phyloP scores from a whole-genome alignment of 2,113 vertebrate genomes.

The Thermophis baileyi region DNA sequence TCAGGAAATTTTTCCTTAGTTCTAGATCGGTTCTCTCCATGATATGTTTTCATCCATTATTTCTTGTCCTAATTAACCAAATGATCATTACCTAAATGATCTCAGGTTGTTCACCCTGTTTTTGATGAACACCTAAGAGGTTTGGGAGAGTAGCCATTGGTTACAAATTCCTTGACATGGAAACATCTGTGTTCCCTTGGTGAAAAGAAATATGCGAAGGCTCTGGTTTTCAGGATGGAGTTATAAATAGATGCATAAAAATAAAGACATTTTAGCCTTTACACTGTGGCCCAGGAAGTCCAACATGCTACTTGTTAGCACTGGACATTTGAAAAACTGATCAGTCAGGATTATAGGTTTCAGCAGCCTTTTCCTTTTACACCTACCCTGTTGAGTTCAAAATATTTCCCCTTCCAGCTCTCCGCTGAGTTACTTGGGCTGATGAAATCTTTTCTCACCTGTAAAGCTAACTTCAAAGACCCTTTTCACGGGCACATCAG shows the following conservation, averaged over 20 bases:
- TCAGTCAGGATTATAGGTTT: neutral
- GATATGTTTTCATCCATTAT: neutral
- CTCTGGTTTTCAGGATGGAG: neutral
- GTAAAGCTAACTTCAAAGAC: neutral
- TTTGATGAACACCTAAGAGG: neutral
- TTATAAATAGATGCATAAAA: neutral
- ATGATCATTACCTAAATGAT: neutral
- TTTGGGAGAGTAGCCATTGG: neutral
- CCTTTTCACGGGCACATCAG: neutral
- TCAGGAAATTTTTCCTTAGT: neutral
- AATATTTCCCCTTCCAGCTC: neutral
- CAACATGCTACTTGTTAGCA: neutral
- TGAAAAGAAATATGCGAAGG: neutral
- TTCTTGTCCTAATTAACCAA: neutral
- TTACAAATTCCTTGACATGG: neutral
- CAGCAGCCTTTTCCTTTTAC: neutral
- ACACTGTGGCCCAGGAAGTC: neutral
- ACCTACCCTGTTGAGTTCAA: neutral
- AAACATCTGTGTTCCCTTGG: neutral
- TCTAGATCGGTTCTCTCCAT: neutral
- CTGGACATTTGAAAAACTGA: neutral
- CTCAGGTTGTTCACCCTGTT: neutral
- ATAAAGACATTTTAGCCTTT: neutral
- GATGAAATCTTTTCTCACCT: neutral
- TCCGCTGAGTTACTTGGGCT: neutral